Evolutionary conservation across 1,140 invertebrate species (phyloP).

Genomic region (Agrilus planipennis): DNA sequence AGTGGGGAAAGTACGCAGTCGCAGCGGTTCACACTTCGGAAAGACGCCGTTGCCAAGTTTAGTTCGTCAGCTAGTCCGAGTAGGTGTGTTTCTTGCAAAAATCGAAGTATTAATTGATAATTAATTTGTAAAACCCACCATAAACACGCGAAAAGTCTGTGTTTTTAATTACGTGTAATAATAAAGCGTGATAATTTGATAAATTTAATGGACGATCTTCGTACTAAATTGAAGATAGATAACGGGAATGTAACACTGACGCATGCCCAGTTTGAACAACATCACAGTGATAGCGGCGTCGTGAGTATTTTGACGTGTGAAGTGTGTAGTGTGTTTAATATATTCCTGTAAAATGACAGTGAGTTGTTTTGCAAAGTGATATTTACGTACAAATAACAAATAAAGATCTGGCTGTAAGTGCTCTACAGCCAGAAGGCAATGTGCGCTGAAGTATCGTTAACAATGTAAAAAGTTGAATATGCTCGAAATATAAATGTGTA

Average conservation of each 20-base stretch:
- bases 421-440: constrained; percentile 11
- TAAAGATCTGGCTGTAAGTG: constrained; percentile 13
- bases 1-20: too few relatives aligned
- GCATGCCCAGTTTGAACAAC: constrained; percentile 18
- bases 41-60: too few relatives aligned
- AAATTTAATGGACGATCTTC: constrained; percentile 8
- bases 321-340: constrained; percentile 20
- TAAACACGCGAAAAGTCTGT: too few relatives aligned
- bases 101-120: too few relatives aligned
- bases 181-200: not conserved
- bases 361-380: constrained; percentile 8
- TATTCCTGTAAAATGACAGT: constrained; percentile 3
- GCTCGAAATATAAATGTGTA: constrained; percentile 9
- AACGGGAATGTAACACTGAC: constrained; percentile 19
- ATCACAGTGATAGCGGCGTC: constrained; percentile 23
- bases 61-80: too few relatives aligned
- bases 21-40: too few relatives aligned
- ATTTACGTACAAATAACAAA: not conserved
- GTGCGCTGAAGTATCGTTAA: too few relatives aligned
- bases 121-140: too few relatives aligned
- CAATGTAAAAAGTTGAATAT: too few relatives aligned
- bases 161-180: too few relatives aligned
- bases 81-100: too few relatives aligned
- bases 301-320: constrained; percentile 23
- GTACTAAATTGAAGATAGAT: constrained; percentile 30